Conservation (phyloP, 2,113 vertebrate genomes). For the Empidonax alnorum region DNA sequence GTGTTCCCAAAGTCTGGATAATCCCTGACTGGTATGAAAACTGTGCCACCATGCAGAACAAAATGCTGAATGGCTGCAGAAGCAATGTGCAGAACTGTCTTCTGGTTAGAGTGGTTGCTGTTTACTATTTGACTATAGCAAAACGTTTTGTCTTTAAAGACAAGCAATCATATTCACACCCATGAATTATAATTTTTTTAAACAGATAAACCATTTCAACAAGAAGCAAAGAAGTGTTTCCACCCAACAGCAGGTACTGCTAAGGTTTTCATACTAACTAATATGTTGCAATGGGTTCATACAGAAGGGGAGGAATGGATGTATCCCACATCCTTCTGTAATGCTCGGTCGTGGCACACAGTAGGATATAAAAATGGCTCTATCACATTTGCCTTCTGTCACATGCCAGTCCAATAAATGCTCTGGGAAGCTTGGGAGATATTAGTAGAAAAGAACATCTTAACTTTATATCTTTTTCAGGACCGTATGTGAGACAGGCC, state of each 20-base stretch:
- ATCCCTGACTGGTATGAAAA: background rate
- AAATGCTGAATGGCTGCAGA: background rate
- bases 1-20: background rate
- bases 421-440: background rate
- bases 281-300: background rate
- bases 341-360: background rate
- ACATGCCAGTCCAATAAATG: background rate
- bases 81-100: background rate
- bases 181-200: background rate
- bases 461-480: background rate
- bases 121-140: background rate
- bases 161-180: background rate
- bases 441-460: background rate
- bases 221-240: fast-evolving
- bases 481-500: background rate
- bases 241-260: background rate
- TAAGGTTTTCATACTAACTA: background rate
- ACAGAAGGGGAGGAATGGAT: background rate
- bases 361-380: background rate
- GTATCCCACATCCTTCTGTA: background rate
- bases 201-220: background rate
- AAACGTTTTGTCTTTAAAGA: background rate
- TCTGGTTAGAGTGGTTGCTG: background rate
- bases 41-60: background rate
- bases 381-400: background rate